Evolutionary conservation across 2,888 invertebrate genomes (phyloP).

Genomic region (Lymantria monacha): DNA sequence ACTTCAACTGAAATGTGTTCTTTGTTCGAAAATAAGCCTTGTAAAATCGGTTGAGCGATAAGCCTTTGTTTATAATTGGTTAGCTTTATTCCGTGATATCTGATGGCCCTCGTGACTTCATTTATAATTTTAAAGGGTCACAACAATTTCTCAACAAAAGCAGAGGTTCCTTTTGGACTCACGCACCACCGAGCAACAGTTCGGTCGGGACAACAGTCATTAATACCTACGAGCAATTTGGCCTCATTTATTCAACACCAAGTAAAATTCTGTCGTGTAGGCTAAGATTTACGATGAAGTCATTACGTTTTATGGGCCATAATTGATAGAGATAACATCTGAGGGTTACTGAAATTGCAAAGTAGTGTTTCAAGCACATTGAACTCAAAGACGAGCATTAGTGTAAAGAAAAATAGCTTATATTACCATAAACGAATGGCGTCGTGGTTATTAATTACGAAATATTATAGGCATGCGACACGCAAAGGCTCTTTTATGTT

Average conservation of each 20-base stretch:
- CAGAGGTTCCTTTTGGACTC: slow-evolving; percentile 20
- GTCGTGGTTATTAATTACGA: slow-evolving; percentile 73
- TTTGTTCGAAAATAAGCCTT: slow-evolving; percentile 25
- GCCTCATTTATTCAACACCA: slow-evolving; percentile 75
- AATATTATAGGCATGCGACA: slow-evolving; percentile 64
- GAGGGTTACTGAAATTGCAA: slow-evolving; percentile 72
- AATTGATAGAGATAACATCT: slow-evolving; percentile 80
- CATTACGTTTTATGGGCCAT: slow-evolving; percentile 80
- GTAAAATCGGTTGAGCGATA: slow-evolving; percentile 28
- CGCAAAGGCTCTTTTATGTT: slow-evolving; percentile 59
- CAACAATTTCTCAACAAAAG: slow-evolving; percentile 30
- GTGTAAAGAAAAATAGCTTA: slow-evolving; percentile 68
- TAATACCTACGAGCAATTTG: slow-evolving; percentile 62
- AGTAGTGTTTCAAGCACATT: slow-evolving; percentile 69
- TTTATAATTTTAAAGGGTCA: slow-evolving; percentile 33
- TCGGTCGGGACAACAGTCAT: slow-evolving; percentile 51
- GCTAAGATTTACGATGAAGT: slow-evolving; percentile 79
- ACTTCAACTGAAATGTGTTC: slow-evolving; percentile 23
- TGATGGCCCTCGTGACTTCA: slow-evolving; percentile 27
- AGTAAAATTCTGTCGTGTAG: slow-evolving; percentile 76
- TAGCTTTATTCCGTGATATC: slow-evolving; percentile 30
- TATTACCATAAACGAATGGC: slow-evolving; percentile 71
- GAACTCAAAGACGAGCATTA: slow-evolving; percentile 69
- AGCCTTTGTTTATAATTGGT: slow-evolving; percentile 33
- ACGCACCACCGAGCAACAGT: slow-evolving; percentile 29